Evolutionary conservation across 2,113 vertebrate genomes (phyloP).

Genomic region (Tachysurus fulvidraco): DNA sequence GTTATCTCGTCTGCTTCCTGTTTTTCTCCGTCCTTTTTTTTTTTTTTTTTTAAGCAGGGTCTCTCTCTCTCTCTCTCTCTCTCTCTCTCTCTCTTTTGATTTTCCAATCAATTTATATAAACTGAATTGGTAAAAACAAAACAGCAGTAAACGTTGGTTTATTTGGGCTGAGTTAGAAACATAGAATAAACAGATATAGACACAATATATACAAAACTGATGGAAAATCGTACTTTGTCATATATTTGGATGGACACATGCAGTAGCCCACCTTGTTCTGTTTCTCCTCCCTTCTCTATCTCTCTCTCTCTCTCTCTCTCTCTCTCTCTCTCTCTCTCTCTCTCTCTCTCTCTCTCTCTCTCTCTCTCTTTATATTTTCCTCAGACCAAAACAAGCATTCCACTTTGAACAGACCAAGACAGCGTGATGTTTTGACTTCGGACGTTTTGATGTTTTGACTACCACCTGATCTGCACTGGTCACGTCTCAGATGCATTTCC

Average conservation of each 20-base stretch:
- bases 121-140: not conserved
- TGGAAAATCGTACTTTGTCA: not conserved
- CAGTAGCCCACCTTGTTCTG: too few species aligned
- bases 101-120: conserved; percentile 5
- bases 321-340: not conserved
- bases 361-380: not conserved
- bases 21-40: not conserved
- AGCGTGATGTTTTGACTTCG: not conserved
- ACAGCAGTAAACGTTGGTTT: not conserved
- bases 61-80: not conserved
- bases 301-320: not conserved
- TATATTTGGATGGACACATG: not conserved
- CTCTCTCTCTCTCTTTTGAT: not conserved
- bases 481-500: conserved; percentile 16
- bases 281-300: not conserved
- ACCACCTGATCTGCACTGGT: conserved; percentile 13
- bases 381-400: conserved; percentile 41
- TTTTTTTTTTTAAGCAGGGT: not conserved
- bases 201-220: not conserved
- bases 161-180: not conserved
- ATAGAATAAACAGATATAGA: not conserved
- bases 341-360: not conserved
- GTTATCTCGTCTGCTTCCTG: not conserved
- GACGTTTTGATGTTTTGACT: not conserved
- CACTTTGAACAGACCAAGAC: conserved; percentile 11